A percentile compares a stretch with the other conserved stretches of the same genome.
These are phyloP conservation scores for Pelodytes ibericus DNA, from an alignment of 2,797 vertebrate genomes.

Conservation along the genomic window DNA sequence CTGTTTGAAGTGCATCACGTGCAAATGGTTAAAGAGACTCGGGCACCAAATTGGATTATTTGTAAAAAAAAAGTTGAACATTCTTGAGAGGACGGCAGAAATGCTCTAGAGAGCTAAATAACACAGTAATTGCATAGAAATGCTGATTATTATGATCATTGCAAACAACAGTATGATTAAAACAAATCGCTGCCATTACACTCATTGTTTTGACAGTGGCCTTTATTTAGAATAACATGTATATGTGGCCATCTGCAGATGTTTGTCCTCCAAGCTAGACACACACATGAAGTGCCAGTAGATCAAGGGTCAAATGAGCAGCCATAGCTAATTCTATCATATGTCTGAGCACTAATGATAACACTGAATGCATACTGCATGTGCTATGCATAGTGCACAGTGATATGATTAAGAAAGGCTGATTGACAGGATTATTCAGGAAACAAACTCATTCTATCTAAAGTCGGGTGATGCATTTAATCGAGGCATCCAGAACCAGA, in stretches of 20 bases:
- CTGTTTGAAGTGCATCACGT: neutral
- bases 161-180: neutral
- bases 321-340: slow-evolving; percentile 53
- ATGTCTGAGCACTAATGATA: slow-evolving; percentile 7
- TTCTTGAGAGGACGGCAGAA: neutral
- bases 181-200: neutral
- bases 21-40: neutral
- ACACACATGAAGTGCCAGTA: neutral
- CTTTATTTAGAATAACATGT: slow-evolving; percentile 14
- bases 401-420: too few species aligned
- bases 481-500: too few species aligned
- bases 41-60: neutral
- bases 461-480: too few species aligned
- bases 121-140: neutral
- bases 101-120: neutral
- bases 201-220: slow-evolving; percentile 38
- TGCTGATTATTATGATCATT: neutral
- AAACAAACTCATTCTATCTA: too few species aligned
- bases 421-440: too few species aligned
- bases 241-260: slow-evolving; percentile 42
- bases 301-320: slow-evolving; percentile 44
- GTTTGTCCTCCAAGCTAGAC: neutral
- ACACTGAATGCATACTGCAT: too few species aligned
- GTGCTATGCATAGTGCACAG: too few species aligned
- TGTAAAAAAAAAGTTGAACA: neutral